Conservation (phyloP, 2,113 vertebrate species). For the Pituophis catenifer region DNA sequence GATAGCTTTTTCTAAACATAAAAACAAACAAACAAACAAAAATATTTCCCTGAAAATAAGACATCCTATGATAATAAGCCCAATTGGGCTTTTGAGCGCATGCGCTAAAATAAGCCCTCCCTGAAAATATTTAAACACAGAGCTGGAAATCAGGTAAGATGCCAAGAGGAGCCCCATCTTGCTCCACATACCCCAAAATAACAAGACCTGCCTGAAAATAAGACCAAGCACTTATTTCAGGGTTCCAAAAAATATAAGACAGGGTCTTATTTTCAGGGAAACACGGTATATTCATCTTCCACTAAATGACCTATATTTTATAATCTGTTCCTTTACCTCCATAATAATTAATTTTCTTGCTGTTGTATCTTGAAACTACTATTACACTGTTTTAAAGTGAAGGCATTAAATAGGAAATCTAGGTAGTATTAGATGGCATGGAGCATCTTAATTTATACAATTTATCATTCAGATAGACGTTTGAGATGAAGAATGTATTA, state of each 20-base stretch:
- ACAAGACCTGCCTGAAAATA: too few species aligned
- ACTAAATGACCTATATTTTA: not conserved
- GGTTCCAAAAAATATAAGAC: too few species aligned
- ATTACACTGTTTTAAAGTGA: not conserved
- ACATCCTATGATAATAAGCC: too few species aligned
- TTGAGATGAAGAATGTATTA: not conserved
- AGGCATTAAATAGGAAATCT: not conserved
- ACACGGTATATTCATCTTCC: not conserved
- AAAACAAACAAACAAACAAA: not conserved
- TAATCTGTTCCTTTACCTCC: not conserved
- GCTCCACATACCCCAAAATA: too few species aligned
- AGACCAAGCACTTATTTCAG: too few species aligned
- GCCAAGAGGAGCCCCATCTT: too few species aligned
- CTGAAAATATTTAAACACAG: too few species aligned
- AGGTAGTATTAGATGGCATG: not conserved
- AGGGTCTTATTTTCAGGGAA: too few species aligned
- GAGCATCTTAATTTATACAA: not conserved
- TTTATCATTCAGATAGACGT: not conserved
- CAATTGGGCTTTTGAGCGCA: too few species aligned
- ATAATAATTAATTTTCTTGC: not conserved
- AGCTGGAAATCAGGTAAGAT: too few species aligned
- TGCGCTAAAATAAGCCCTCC: too few species aligned
- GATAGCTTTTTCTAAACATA: not conserved
- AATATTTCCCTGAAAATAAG: not conserved
- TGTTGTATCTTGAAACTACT: not conserved